Conservation (phyloP, 2,797 vertebrate genomes). For the Pseudochromis fuscus region DNA sequence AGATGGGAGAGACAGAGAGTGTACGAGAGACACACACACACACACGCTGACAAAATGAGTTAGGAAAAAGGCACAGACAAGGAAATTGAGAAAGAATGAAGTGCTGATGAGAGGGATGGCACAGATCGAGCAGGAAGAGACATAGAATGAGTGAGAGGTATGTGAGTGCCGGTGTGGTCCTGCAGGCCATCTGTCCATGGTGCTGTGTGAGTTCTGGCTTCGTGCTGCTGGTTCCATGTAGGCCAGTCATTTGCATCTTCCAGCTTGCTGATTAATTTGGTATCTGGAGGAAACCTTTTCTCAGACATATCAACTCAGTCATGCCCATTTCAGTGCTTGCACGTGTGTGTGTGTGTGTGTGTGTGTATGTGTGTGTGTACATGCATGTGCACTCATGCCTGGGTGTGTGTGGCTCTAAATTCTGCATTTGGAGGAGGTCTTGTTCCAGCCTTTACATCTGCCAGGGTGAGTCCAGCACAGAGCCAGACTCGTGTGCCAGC, state of each 20-base stretch:
- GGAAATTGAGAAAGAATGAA: constrained; percentile 33
- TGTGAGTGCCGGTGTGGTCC: constrained; percentile 69
- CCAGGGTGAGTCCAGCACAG: constrained; percentile 38
- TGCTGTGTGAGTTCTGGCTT: constrained; percentile 76
- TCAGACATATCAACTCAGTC: constrained; percentile 60
- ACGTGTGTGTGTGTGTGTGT: constrained; percentile 20
- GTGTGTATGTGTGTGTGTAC: no score
- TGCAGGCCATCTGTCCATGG: constrained; percentile 78
- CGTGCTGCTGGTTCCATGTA: constrained; percentile 74
- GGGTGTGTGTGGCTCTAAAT: constrained; percentile 48
- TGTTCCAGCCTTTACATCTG: constrained; percentile 49
- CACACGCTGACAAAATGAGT: constrained; percentile 1
- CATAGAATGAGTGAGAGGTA: constrained; percentile 46
- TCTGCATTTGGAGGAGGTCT: constrained; percentile 52
- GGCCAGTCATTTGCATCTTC: constrained; percentile 82
- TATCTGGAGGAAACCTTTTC: constrained; percentile 73
- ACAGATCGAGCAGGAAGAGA: constrained; percentile 49
- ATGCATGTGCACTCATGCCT: background rate
- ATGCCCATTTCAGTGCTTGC: constrained; percentile 17
- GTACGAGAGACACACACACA: constrained; percentile 5
- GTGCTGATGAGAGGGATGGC: constrained; percentile 48
- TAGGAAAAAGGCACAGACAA: constrained; percentile 10
- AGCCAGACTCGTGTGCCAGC: constrained; percentile 45
- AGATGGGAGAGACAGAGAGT: constrained; percentile 22
- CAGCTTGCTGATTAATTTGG: constrained; percentile 81